Conservation (phyloP, 2,888 invertebrate species). For the Drosophila tripunctata region DNA sequence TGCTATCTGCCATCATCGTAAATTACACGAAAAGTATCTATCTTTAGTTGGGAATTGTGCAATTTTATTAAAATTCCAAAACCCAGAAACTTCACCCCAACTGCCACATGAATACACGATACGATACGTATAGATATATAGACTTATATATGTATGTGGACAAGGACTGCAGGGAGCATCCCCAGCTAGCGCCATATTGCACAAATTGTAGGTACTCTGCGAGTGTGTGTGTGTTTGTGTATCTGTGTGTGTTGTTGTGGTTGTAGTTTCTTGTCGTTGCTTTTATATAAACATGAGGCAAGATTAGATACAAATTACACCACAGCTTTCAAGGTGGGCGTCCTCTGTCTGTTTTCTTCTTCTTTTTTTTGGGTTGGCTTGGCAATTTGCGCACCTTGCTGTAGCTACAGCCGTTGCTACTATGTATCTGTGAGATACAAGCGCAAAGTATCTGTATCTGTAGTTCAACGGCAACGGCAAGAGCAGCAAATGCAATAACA, state of each 20-base stretch:
- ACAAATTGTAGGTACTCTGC: slow-evolving; percentile 53
- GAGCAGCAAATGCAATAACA: slow-evolving; percentile 70
- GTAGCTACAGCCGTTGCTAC: slow-evolving; percentile 27
- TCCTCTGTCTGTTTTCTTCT: neutral
- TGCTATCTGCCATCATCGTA: slow-evolving; percentile 71
- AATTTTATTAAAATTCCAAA: slow-evolving; percentile 80
- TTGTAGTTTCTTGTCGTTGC: slow-evolving; percentile 57
- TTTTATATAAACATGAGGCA: slow-evolving; percentile 80
- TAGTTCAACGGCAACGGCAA: slow-evolving; percentile 44
- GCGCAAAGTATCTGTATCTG: slow-evolving; percentile 70
- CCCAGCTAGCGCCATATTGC: slow-evolving; percentile 68
- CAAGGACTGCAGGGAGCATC: slow-evolving; percentile 17
- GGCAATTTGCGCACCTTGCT: slow-evolving; percentile 66
- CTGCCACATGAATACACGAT: slow-evolving; percentile 51
- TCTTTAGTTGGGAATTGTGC: slow-evolving; percentile 78
- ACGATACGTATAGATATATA: slow-evolving; percentile 20
- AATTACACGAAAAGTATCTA: slow-evolving; percentile 78
- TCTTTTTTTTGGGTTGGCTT: slow-evolving; percentile 8
- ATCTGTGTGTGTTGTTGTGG: neutral
- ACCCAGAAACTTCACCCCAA: slow-evolving; percentile 44
- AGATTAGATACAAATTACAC: slow-evolving; percentile 80
- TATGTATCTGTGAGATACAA: slow-evolving; percentile 72
- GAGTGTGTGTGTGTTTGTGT: slow-evolving; percentile 6
- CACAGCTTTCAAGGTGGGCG: slow-evolving; percentile 74
- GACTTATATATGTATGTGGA: slow-evolving; percentile 5